Conservation (phyloP, 2,888 invertebrate genomes). For the Chymomyza fuscimana region DNA sequence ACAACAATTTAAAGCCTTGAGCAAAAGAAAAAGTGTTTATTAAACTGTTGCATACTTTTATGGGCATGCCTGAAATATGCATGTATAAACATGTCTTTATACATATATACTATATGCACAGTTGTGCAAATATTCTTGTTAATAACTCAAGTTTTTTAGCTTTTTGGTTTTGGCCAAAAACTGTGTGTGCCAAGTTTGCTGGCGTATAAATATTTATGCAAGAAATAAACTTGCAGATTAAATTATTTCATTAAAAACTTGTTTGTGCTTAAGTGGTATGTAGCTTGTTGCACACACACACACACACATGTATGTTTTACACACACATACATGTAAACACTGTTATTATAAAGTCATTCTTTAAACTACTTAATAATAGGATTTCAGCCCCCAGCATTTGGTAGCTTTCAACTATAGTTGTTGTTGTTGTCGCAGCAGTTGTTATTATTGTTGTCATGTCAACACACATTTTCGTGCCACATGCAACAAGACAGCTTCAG, state of each 20-base stretch:
- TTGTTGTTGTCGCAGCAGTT: slow-evolving; percentile 38
- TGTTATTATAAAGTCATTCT: slow-evolving; percentile 67
- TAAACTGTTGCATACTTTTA: slow-evolving; percentile 14
- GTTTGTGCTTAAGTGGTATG: background rate
- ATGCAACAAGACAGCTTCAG: slow-evolving; percentile 52
- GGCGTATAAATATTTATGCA: slow-evolving; percentile 4
- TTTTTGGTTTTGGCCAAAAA: background rate
- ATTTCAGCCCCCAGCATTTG: background rate
- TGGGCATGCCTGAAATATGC: background rate
- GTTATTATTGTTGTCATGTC: slow-evolving; percentile 36
- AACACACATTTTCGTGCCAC: slow-evolving; percentile 60
- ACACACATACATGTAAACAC: slow-evolving; percentile 31
- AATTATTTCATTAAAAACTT: slow-evolving; percentile 18
- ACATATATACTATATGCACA: background rate
- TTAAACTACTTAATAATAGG: slow-evolving; percentile 30
- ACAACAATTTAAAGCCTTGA: slow-evolving; percentile 18
- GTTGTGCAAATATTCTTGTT: background rate
- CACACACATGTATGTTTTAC: background rate
- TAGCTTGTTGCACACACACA: background rate
- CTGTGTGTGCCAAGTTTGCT: background rate
- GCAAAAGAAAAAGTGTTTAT: background rate
- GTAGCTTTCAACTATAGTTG: background rate
- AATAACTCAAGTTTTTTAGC: background rate
- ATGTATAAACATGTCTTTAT: background rate
- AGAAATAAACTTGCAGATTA: slow-evolving; percentile 12